A percentile compares a stretch with the other conserved stretches of the same genome.
Conservation (phyloP, 2,113 vertebrate species). For the Galeopterus variegatus region DNA sequence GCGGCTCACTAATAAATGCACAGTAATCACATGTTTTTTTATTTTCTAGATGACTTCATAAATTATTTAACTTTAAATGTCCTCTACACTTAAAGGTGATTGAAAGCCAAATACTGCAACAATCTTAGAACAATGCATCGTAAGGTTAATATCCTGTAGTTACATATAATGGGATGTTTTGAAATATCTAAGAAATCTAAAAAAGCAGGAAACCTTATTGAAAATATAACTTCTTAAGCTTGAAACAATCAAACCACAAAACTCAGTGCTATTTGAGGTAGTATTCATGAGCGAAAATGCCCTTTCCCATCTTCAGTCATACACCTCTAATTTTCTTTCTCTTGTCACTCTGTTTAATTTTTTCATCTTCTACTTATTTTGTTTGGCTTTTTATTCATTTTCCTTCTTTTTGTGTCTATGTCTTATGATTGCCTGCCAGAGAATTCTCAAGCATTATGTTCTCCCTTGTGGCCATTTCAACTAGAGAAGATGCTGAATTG, state of each 20-base stretch:
- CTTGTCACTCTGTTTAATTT: not conserved
- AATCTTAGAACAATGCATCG: constrained; percentile 2
- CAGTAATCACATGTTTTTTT: constrained; percentile 40
- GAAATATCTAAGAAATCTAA: constrained; percentile 27
- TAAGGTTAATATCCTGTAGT: not conserved
- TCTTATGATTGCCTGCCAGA: not conserved
- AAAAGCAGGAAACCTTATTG: constrained; percentile 27
- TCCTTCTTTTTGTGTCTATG: not conserved
- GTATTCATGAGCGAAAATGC: not conserved
- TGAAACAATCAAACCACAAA: constrained; percentile 15
- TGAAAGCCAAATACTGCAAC: constrained; percentile 56
- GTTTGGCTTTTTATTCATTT: not conserved
- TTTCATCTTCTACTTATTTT: not conserved
- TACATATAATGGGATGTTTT: not conserved
- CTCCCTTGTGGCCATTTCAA: not conserved
- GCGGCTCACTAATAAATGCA: constrained; percentile 33
- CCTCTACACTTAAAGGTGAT: constrained; percentile 67
- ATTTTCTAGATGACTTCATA: constrained; percentile 63
- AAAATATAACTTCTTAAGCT: constrained; percentile 19
- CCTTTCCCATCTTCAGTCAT: not conserved
- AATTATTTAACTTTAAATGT: constrained; percentile 72
- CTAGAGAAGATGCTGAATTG: not conserved
- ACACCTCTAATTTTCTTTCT: not conserved
- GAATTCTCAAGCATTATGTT: not conserved
- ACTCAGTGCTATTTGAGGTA: not conserved